phyloP scores from a whole-genome alignment of 92 coral and sea anemone species.

The Actinernus sp. region DNA sequence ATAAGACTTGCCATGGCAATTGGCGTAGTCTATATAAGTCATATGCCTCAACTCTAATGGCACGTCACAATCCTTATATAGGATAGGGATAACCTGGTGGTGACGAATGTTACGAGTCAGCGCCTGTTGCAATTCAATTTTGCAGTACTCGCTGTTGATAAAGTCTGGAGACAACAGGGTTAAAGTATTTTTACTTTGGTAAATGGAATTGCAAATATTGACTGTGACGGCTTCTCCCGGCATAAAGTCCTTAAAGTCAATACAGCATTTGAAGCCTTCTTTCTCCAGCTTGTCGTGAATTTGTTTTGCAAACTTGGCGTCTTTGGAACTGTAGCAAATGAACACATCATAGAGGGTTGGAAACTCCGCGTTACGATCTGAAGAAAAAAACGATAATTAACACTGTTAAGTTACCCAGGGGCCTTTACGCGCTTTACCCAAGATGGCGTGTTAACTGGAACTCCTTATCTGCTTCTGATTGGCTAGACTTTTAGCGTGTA shows the following conservation, averaged over 20 bases:
- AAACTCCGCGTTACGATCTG: too few species aligned
- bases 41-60: slow-evolving; percentile 46
- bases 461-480: too few species aligned
- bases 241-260: slow-evolving; percentile 79
- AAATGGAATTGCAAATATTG: slow-evolving; percentile 79
- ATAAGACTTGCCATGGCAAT: slow-evolving; percentile 55
- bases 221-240: slow-evolving; percentile 79
- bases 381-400: too few species aligned
- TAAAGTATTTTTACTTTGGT: slow-evolving; percentile 72
- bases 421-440: too few species aligned
- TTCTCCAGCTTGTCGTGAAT: slow-evolving; percentile 69
- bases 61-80: slow-evolving; percentile 58
- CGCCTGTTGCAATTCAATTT: slow-evolving; percentile 75
- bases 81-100: slow-evolving; percentile 67
- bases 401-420: too few species aligned
- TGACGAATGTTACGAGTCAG: slow-evolving; percentile 20
- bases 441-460: too few species aligned
- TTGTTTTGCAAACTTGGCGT: slow-evolving; percentile 69
- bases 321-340: slow-evolving; percentile 83
- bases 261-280: slow-evolving; percentile 69
- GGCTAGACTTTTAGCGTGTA: too few species aligned
- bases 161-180: slow-evolving; percentile 85
- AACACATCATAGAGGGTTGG: slow-evolving; percentile 71
- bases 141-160: slow-evolving; percentile 77
- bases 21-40: slow-evolving; percentile 74